These are phyloP conservation scores for Pygocentrus nattereri DNA, from an alignment of 2,797 vertebrate genomes.

Conservation along the genomic window DNA sequence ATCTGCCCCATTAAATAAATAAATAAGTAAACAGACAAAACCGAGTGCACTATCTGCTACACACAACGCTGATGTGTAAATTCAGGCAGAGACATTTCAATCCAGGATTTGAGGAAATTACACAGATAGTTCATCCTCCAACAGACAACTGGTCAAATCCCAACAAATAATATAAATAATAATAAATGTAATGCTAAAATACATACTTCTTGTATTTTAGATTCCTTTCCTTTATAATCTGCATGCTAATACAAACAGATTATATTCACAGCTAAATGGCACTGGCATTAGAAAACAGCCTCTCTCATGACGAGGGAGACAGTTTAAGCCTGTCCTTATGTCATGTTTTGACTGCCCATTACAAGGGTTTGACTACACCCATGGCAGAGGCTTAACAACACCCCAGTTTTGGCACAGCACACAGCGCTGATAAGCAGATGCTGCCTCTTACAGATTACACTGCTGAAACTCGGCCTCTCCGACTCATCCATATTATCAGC, in stretches of 20 bases:
- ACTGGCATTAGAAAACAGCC: neutral
- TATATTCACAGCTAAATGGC: neutral
- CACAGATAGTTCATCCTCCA: neutral
- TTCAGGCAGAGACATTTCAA: neutral
- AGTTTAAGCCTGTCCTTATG: neutral
- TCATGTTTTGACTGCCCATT: constrained; percentile 20
- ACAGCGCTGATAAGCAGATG: constrained; percentile 52
- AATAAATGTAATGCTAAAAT: neutral
- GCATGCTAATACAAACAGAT: neutral
- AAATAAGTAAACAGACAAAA: too few species aligned
- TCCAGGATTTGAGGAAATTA: neutral
- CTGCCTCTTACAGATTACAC: constrained; percentile 55
- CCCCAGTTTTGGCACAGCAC: constrained; percentile 30
- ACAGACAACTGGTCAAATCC: neutral
- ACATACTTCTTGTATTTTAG: too few species aligned
- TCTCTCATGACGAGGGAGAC: neutral
- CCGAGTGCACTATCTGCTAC: neutral
- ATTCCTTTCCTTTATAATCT: neutral
- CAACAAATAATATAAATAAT: neutral
- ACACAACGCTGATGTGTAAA: neutral
- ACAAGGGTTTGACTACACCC: constrained; percentile 17
- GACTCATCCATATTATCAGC: constrained; percentile 15
- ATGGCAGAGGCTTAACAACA: constrained; percentile 21
- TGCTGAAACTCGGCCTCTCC: constrained; percentile 23
- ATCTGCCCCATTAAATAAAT: too few species aligned